Base-by-base conservation (phyloP, 2,797 vertebrate species). In the Anabacerthia variegaticeps region DNA sequence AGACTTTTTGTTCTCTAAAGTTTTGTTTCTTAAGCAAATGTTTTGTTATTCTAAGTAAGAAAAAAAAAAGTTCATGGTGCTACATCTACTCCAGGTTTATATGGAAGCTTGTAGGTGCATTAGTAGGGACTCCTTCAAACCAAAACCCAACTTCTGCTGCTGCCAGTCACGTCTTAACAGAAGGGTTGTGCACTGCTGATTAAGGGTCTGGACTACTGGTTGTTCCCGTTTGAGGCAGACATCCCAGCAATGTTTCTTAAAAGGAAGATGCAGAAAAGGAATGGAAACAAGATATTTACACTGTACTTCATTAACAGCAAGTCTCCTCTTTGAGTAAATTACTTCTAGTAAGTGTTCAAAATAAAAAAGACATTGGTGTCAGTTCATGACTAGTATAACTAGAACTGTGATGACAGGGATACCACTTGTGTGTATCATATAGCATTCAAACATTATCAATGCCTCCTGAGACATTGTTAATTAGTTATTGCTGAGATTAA, bases 391-490 rank as follows among this genome's bases (percentile, higher is more conserved):
- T 37, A 89, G 58, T 55, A 80, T 85, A 93, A 81, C 61, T n/a
- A 62, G 61, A 91, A 56, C 48, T 63, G 48, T 62, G 74, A 89
- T 73, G 17, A 86, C 48, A 91, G 28, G 8, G 17, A 43, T 80
- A 62, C 36, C 75, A 46, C 21, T 63, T 75, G 10, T 56, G 26
- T 44, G 30, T 2, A 5, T 26, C 43, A 86, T 22, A 69, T 18
- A 91, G 51, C 10, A 73, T 92, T 92, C 75, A 95, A 69, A 94
- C 27, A 51, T 81, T 95, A 94, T 32, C 7, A 3, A 36, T 72
- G 79, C 18, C 76, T 85, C 69, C 78, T 67, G 73, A 96, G 85
- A 92, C 62, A 78, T 81, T 54, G 84, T 88, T 85, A 86, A 92
- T 73, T 89, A 86, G 43, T 46, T 63, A 71, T 8, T 49, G 8